Conservation (phyloP, 2,888 invertebrate species). For the Oscheius myriophilus region DNA sequence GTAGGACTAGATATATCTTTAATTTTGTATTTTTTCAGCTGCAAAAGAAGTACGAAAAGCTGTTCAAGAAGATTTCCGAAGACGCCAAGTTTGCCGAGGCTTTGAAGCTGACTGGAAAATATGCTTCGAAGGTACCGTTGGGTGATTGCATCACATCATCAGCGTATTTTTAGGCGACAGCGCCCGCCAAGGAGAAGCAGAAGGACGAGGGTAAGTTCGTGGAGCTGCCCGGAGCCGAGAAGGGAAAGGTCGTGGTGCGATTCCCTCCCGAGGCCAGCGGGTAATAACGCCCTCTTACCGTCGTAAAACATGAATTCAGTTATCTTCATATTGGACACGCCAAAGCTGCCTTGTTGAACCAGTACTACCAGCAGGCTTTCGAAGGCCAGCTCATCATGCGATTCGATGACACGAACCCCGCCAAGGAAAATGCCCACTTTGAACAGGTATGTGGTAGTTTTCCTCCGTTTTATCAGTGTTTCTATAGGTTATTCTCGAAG, state of each 20-base stretch:
- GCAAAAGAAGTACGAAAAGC: conserved; percentile 40
- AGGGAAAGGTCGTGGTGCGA: conserved; percentile 95
- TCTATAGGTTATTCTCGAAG: conserved; percentile 83
- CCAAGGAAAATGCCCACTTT: conserved; percentile 95
- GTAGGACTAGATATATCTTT: conserved; percentile 13
- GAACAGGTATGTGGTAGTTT: conserved; percentile 80
- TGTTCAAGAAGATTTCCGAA: conserved; percentile 46
- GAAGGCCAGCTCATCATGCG: conserved; percentile 95
- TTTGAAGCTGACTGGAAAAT: conserved; percentile 48
- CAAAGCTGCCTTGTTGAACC: conserved; percentile 96
- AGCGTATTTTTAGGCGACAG: conserved; percentile 1
- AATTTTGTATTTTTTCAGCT: conserved; percentile 35
- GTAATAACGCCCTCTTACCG: conserved; percentile 71
- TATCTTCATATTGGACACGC: conserved; percentile 98
- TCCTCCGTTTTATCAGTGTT: background rate
- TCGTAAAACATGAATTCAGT: conserved; percentile 71
- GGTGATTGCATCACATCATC: background rate
- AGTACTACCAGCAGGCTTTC: conserved; percentile 92
- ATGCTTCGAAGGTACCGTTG: conserved; percentile 28
- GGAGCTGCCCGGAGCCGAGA: conserved; percentile 93
- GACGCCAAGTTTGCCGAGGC: conserved; percentile 45
- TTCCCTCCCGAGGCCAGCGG: conserved; percentile 99
- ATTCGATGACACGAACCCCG: conserved; percentile 99
- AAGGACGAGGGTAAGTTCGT: conserved; percentile 95
- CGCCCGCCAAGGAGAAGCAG: conserved; percentile 32